Evolutionary conservation across 2,888 invertebrate genomes (phyloP), one percentile per base, ranked within the genome.

Genomic region (Plemyria rubiginata): DNA sequence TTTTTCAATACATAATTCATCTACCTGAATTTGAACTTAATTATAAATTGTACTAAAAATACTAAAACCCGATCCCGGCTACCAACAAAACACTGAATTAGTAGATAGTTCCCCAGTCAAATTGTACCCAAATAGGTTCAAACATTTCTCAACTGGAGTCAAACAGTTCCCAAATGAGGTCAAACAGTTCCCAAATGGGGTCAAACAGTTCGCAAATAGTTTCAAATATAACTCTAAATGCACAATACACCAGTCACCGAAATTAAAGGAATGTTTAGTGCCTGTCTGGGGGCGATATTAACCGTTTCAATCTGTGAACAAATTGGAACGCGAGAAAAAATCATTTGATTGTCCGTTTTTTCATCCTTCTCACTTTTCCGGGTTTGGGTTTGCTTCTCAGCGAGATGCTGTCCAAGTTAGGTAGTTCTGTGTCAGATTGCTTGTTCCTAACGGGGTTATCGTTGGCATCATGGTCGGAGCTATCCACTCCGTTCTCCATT

Each of bases 341-440:
- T 93, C 93, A 93, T 92, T 92, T 92, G 62, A 88, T 86, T 70
- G 90, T 89, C 82, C 90, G 80, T 72, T 84, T 79, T 79, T 79
- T 87, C 15, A 77, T 70, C 78, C 76, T 88, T 78, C 88, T 86
- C 82, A 88, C 86, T 86, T 84, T 90, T 11, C 87, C 81, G 60
- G 73, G 63, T 65, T 87, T 87, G 0, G 84, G 82, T 66, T 86
- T 90, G 67, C 70, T 75, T 67, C 83, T 89, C 0, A 90, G 69
- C n/a, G 90, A 84, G 73, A 87, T 87, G 68, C 81, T 87, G 66
- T 91, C 92, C 55, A 88, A 52, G 65, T 88, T 85, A 16, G 88
- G 88, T 62, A 88, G 64, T 15, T 92, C 90, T 0, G 81, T 58
- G 58, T 90, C 87, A 0, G 80, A 50, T 58, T 64, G 50, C 72